Percentiles rank a stretch among this genome's conserved stretches.
Evolutionary conservation across 2,888 invertebrate genomes (phyloP).

Genomic region (Cheilosia variabilis): DNA sequence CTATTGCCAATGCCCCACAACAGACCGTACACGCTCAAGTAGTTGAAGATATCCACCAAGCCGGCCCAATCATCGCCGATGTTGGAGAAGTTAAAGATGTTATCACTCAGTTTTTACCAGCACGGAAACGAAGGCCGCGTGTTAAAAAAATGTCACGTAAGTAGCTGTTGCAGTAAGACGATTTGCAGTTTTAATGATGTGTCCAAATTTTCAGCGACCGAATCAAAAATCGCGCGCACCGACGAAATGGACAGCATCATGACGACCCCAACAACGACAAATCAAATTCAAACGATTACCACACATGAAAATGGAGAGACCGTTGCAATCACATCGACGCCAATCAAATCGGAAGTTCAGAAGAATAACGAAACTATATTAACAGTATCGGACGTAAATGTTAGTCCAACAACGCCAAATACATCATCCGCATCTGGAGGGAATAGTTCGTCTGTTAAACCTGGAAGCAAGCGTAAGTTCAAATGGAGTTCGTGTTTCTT

Average conservation of each 20-base stretch:
- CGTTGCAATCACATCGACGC: constrained; percentile 79
- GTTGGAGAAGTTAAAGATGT: constrained; percentile 82
- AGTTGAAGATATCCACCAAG: constrained; percentile 83
- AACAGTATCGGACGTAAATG: constrained; percentile 80
- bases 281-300: constrained; percentile 74
- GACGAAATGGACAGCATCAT: constrained; percentile 83
- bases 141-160: constrained; percentile 84
- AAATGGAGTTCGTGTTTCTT: not conserved
- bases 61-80: constrained; percentile 82
- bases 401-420: constrained; percentile 74
- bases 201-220: constrained; percentile 78
- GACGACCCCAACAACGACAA: constrained; percentile 81
- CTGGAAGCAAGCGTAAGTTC: constrained; percentile 77
- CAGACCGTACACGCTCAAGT: constrained; percentile 84
- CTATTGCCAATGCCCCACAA: constrained; percentile 83
- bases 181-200: not conserved
- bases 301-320: constrained; percentile 80
- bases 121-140: constrained; percentile 85
- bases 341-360: constrained; percentile 81
- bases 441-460: constrained; percentile 76
- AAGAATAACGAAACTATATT: constrained; percentile 82
- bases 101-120: constrained; percentile 85
- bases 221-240: constrained; percentile 82
- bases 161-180: constrained; percentile 53
- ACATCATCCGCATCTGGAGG: constrained; percentile 75